Evolutionary conservation across 2,888 invertebrate genomes (phyloP), one percentile per base, ranked within the genome.

Genomic region (Epirrita christyi): DNA sequence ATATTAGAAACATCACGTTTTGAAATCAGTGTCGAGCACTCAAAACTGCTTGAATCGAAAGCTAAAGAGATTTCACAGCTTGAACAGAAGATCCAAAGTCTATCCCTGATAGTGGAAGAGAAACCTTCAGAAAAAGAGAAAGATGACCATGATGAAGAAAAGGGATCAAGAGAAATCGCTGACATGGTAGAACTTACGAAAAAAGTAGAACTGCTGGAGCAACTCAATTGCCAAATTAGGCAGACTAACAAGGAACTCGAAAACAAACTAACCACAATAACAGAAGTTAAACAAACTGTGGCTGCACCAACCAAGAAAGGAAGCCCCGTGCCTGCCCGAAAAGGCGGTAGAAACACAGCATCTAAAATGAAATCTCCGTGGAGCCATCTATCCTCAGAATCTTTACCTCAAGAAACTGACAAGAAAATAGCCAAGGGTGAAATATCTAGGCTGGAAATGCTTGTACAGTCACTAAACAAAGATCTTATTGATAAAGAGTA

Each of bases 71-170:
- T 93, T 60, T 51, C 69, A 29, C 72, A 83, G 47, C 77, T 93
- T 41, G 80, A 89, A 71, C 75, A 80, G 47, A 84, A 81, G 63
- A 76, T 90, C 34, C 67, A 79, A 53, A 66, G 67, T 46, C 55
- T 88, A 14, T 70, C 77, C 46, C 59, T 78, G 51, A 57, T 59
- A 36, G 32, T 70, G 13, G 49, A 63, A 46, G 72, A 69, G 15
- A 67, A 66, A 63, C 60, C 72, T 29, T 62, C 70, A 42, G 58
- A 71, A 27, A 78, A 81, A 67, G 76, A 78, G 61, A 77, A 80
- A 61, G 72, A 78, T 59, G 92, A 93, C 49, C 78, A 90, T 71
- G 93, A 92, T 68, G 90, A 92, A 72, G 94, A 95, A 75, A 94
- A 94, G 66, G 92, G 93, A n/a, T 91, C 88, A 65, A 78, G 93